Conservation (phyloP, 1,140 invertebrate genomes). For the Zaprionus tsacasi region DNA sequence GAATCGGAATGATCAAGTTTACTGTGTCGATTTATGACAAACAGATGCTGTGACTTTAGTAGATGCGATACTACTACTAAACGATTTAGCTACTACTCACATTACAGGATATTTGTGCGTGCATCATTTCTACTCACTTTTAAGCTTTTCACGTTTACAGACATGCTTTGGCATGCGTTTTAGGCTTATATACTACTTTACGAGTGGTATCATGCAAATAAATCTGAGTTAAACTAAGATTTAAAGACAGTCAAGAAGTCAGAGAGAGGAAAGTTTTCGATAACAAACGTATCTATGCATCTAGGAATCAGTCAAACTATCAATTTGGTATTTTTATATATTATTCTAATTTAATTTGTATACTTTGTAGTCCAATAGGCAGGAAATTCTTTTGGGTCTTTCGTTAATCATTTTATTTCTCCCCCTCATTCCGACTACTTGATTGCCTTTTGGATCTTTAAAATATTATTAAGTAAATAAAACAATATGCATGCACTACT, state of each 20-base stretch:
- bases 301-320: too few relatives aligned
- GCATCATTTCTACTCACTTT: constrained; percentile 8
- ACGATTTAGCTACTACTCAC: constrained; percentile 39
- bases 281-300: too few relatives aligned
- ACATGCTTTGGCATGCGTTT: constrained; percentile 40
- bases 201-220: not conserved
- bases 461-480: constrained; percentile 10
- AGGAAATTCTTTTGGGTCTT: not conserved
- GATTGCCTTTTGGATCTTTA: constrained; percentile 5
- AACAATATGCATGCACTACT: constrained; percentile 27
- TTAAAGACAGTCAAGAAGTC: constrained; percentile 29
- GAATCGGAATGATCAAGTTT: constrained; percentile 61
- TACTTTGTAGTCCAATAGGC: too few relatives aligned
- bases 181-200: not conserved
- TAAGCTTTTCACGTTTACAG: constrained; percentile 25
- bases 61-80: constrained; percentile 19
- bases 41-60: constrained; percentile 52
- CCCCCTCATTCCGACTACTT: not conserved
- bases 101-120: constrained; percentile 26
- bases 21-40: constrained; percentile 44
- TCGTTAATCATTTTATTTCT: not conserved
- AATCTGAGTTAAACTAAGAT: not conserved
- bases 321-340: too few relatives aligned
- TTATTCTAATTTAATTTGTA: too few relatives aligned
- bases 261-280: too few relatives aligned